Conservation (phyloP, 2,888 invertebrate species). For the Oegoconia quadripuncta region DNA sequence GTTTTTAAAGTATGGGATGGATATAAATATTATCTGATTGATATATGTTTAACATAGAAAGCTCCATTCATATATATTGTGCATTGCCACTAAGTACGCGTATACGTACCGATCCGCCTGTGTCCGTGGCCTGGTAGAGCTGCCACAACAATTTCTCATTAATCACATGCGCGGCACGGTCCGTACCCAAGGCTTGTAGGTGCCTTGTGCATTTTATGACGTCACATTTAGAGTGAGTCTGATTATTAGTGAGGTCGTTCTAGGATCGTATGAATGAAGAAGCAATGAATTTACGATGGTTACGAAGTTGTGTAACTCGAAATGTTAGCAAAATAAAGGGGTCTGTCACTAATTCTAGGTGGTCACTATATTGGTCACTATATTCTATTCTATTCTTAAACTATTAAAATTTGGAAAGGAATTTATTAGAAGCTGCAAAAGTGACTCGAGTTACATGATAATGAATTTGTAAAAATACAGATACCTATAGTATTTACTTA, state of each 20-base stretch:
- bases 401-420: too few species aligned
- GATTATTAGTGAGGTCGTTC: neutral
- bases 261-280: slow-evolving; percentile 11
- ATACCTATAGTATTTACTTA: too few species aligned
- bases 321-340: too few species aligned
- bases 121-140: slow-evolving; percentile 77
- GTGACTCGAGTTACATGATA: too few species aligned
- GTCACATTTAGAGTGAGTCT: slow-evolving; percentile 1
- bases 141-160: slow-evolving; percentile 72
- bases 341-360: too few species aligned
- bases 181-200: slow-evolving; percentile 24
- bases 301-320: too few species aligned
- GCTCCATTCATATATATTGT: slow-evolving; percentile 25
- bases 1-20: neutral
- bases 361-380: too few species aligned
- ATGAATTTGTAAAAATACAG: too few species aligned
- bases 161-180: slow-evolving; percentile 52
- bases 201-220: slow-evolving; percentile 14
- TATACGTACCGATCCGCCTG: slow-evolving; percentile 69
- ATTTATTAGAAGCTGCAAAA: too few species aligned
- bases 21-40: neutral
- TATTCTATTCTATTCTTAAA: too few species aligned
- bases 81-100: slow-evolving; percentile 27
- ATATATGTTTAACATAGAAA: slow-evolving; percentile 19
- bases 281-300: neutral